Percentiles rank a stretch among this genome's conserved stretches.
phyloP scores from a whole-genome alignment of 1,140 invertebrate species.

The Drosophila murphyi region DNA sequence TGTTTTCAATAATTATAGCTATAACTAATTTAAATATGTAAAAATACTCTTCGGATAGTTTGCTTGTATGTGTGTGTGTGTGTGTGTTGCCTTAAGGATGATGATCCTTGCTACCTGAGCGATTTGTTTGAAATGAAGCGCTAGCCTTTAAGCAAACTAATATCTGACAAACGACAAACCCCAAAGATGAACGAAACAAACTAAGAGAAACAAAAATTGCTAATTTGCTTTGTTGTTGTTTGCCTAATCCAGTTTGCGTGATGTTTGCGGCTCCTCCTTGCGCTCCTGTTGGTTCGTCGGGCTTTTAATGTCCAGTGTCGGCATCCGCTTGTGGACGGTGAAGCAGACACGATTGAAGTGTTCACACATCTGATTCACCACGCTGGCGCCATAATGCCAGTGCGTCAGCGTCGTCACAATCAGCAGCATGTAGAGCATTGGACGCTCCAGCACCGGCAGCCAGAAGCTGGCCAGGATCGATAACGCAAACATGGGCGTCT shows the following conservation, averaged over 20 bases:
- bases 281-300: slow-evolving; percentile 1
- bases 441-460: slow-evolving; percentile 88
- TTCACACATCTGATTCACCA: slow-evolving; percentile 86
- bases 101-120: slow-evolving; percentile 13
- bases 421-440: slow-evolving; percentile 90
- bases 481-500: slow-evolving; percentile 89
- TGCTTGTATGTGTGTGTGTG: no score
- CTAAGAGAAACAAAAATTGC: not conserved
- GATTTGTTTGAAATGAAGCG: not conserved
- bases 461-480: slow-evolving; percentile 86
- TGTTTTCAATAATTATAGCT: not conserved
- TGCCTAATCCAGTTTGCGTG: slow-evolving; percentile 33
- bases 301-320: slow-evolving; percentile 12
- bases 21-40: not conserved
- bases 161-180: slow-evolving; percentile 10
- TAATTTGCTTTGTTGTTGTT: no score
- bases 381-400: slow-evolving; percentile 95
- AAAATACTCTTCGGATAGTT: not conserved
- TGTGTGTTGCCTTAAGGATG: slow-evolving; percentile 7
- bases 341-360: slow-evolving; percentile 84
- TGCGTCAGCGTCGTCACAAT: slow-evolving; percentile 90
- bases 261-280: slow-evolving; percentile 9
- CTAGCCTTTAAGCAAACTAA: no score
- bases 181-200: slow-evolving; percentile 1
- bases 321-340: slow-evolving; percentile 66